Evolutionary conservation across 2,113 vertebrate species (phyloP), one percentile per base, ranked within the genome.

Genomic region (Callorhinus ursinus): DNA sequence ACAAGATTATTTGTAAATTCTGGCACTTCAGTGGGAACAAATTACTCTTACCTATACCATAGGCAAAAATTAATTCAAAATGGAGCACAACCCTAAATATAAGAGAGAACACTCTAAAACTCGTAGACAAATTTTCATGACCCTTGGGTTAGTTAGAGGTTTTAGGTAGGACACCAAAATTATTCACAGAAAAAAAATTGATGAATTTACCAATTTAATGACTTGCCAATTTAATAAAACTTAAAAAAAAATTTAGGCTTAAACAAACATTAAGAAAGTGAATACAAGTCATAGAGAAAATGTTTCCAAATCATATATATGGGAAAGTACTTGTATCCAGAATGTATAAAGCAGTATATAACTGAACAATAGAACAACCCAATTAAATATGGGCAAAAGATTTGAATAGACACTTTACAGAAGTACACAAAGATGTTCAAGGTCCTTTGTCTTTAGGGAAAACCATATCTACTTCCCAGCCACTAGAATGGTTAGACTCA

Each of bases 61-160:
- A 61, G 6, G 49, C 33, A 92, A 71, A 93, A 71, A 26, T 57
- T 67, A 77, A 74, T 89, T 92, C 6, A 94, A 96, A 86, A 53
- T 69, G 31, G 33, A 59, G 72, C 24, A 18, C 55, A 61, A 49
- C 42, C 15, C 16, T 90, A 67, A 49, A 18, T 57, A 49, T 36
- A 80, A 80, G 14, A 79, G 19, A 10, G 21, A 72, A 42, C 31
- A 46, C 84, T 80, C 61, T 24, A 61, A 82, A 81, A 55, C 49
- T 89, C 89, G 21, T 33, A 31, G 31, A 5, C 76, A 63, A 82
- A 22, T 57, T 2, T 7, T 65, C 3, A 26, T 36, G 57, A 36
- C 19, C 55, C 49, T 69, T 80, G 22, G 7, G 2, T 79, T 86
- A 71, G 39, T 1, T 5, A 65, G 18, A 80, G 4, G 10, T 42